Conservation (phyloP, 2,797 vertebrate genomes). For the Macropus fuliginosus region DNA sequence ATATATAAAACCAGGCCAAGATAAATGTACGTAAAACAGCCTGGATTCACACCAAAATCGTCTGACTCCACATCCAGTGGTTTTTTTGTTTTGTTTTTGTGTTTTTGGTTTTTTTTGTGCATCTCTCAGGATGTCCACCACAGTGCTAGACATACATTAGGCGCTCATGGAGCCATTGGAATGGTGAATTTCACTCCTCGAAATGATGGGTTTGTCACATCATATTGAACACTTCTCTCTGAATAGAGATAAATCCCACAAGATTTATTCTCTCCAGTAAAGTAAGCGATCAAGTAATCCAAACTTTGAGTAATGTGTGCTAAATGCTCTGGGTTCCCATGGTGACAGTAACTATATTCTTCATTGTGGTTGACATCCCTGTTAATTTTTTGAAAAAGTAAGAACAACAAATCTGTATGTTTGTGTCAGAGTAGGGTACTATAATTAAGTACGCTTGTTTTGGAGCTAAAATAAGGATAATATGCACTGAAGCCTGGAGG, state of each 20-base stretch:
- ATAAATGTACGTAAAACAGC: not conserved
- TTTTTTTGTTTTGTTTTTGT: too few species aligned
- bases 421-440: not conserved
- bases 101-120: not conserved
- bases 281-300: not conserved
- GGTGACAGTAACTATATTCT: not conserved
- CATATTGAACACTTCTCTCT: not conserved
- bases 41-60: not conserved
- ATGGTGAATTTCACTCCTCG: not conserved
- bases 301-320: not conserved
- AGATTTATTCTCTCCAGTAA: not conserved
- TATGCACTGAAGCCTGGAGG: accelerated
- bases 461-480: not conserved
- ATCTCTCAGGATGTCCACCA: not conserved
- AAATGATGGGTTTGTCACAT: not conserved
- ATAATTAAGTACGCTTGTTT: not conserved
- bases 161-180: not conserved
- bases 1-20: not conserved
- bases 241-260: not conserved
- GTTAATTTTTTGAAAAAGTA: slow-evolving; percentile 1
- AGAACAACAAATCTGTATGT: not conserved
- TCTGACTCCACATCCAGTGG: not conserved
- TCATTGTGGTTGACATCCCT: not conserved
- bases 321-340: not conserved
- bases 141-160: not conserved